phyloP scores from a whole-genome alignment of 2,888 invertebrate species.

The Melieria crassipennis region DNA sequence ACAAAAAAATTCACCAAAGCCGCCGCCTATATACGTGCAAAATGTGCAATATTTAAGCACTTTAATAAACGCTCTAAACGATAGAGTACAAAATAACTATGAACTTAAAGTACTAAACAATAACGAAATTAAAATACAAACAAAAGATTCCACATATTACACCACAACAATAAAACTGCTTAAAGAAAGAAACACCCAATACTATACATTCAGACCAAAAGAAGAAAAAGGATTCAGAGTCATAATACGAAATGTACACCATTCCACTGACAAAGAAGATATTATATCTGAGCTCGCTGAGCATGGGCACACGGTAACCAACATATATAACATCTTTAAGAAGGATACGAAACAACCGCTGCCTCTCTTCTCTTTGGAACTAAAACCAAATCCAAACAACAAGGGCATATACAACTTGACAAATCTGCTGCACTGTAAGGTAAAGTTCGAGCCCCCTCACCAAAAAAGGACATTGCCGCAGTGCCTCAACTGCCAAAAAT shows the following conservation, averaged over 20 bases:
- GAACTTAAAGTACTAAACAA: conserved; percentile 17
- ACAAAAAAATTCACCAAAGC: background rate
- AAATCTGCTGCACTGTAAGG: conserved; percentile 21
- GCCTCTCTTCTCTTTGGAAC: conserved; percentile 24
- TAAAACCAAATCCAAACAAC: conserved; percentile 27
- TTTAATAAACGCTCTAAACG: conserved; percentile 11
- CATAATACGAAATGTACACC: conserved; percentile 27
- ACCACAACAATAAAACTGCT: conserved; percentile 18
- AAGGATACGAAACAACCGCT: conserved; percentile 18
- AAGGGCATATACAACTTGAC: conserved; percentile 23
- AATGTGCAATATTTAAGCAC: conserved; percentile 8
- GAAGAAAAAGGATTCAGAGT: conserved; percentile 18
- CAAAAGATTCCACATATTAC: conserved; percentile 11
- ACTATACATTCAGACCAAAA: background rate
- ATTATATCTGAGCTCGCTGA: conserved; percentile 17
- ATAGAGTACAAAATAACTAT: conserved; percentile 6
- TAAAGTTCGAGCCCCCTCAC: conserved; percentile 21
- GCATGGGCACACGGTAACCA: conserved; percentile 18
- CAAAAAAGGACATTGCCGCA: conserved; percentile 29
- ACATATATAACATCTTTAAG: conserved; percentile 15
- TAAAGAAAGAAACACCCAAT: conserved; percentile 14
- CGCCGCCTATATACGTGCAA: conserved; percentile 22
- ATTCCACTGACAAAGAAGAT: conserved; percentile 22
- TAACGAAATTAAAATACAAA: conserved; percentile 19
- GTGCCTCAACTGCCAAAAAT: conserved; percentile 14